Evolutionary conservation across 2,888 invertebrate genomes (phyloP).

Genomic region (Cremastobaeus sp.): DNA sequence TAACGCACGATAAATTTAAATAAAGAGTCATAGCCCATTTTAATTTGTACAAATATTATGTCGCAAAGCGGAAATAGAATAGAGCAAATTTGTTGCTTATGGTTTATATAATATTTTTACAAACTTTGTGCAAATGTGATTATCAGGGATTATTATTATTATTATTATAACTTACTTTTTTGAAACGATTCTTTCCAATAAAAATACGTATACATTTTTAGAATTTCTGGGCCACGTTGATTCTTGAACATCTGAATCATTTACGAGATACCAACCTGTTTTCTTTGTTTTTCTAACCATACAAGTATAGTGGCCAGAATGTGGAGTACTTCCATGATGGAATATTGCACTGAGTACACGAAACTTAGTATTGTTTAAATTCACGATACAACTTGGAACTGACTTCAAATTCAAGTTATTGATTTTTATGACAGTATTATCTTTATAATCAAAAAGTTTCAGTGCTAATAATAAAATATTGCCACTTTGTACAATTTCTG

Average conservation of each 20-base stretch:
- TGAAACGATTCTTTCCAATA: background rate
- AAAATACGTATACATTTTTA: constrained; percentile 12
- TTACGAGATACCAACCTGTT: background rate
- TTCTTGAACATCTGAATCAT: constrained; percentile 5
- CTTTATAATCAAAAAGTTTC: constrained; percentile 10
- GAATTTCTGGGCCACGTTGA: constrained; percentile 2
- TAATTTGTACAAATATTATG: too few relatives aligned
- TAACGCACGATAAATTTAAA: too few relatives aligned
- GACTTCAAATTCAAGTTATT: constrained; percentile 2
- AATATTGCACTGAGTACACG: constrained; percentile 21
- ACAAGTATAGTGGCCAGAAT: constrained; percentile 16
- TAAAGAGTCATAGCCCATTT: too few relatives aligned
- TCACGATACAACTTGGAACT: constrained; percentile 2
- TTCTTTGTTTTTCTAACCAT: constrained; percentile 5
- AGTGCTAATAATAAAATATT: constrained; percentile 14
- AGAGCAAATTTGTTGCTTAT: too few relatives aligned
- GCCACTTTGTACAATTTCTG: background rate
- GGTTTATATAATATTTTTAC: too few relatives aligned
- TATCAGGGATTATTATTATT: too few relatives aligned
- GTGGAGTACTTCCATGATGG: constrained; percentile 1
- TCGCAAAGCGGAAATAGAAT: too few relatives aligned
- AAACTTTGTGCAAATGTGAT: too few relatives aligned
- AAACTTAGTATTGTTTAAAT: constrained; percentile 15
- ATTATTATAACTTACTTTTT: too few relatives aligned
- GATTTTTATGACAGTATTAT: constrained; percentile 5